These are phyloP conservation scores for Pitta sordida DNA, from an alignment of 2,113 vertebrate genomes.

Conservation along the genomic window DNA sequence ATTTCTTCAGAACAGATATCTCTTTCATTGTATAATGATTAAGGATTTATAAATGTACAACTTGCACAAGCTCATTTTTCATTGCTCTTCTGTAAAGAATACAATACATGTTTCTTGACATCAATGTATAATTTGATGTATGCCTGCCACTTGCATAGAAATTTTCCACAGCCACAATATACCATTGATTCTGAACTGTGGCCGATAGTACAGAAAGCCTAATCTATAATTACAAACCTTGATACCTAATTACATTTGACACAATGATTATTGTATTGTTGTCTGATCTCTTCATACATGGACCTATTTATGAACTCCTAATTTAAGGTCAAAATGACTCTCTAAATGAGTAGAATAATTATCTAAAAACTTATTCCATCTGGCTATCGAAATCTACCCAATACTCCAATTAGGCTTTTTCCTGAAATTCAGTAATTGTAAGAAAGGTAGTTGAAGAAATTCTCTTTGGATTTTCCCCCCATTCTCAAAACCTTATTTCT, in stretches of 20 bases:
- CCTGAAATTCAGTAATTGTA: not conserved
- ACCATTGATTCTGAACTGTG: not conserved
- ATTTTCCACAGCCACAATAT: not conserved
- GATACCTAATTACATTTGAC: not conserved
- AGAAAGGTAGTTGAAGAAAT: not conserved
- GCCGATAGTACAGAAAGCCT: not conserved
- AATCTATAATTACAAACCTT: not conserved
- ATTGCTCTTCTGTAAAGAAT: not conserved
- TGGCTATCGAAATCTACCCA: not conserved
- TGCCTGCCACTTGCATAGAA: not conserved
- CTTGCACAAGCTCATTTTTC: not conserved
- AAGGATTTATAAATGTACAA: not conserved
- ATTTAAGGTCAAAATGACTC: not conserved
- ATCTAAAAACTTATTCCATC: not conserved
- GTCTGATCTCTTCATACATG: not conserved
- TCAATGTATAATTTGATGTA: not conserved
- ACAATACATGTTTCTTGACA: not conserved
- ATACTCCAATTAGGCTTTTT: not conserved
- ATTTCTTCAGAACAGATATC: not conserved
- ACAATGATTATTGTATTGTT: not conserved
- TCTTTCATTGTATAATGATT: not conserved
- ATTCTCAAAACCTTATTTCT: not conserved
- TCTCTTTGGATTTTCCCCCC: rapidly evolving
- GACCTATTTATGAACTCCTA: not conserved
- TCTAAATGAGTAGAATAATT: not conserved